phyloP scores from a whole-genome alignment of 1,140 invertebrate genomes.

The Temnothorax curvispinosus region DNA sequence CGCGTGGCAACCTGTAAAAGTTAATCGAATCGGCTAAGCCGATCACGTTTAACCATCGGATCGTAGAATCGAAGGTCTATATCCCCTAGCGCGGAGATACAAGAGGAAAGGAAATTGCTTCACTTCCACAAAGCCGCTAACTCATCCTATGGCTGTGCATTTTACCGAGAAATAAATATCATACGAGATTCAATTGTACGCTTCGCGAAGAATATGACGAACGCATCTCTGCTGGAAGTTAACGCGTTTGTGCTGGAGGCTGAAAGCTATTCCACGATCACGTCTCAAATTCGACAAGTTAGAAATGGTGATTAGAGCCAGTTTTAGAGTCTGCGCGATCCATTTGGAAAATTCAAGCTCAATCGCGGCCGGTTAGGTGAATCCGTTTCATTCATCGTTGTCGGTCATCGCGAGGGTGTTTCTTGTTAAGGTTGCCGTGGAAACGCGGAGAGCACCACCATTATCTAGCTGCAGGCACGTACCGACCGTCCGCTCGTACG shows the following conservation, averaged over 20 bases:
- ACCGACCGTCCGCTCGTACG: constrained; percentile 55
- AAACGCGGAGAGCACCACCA: constrained; percentile 81
- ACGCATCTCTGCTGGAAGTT: not conserved
- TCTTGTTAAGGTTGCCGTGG: constrained; percentile 84
- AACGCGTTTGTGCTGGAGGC: not conserved
- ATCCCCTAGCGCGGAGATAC: not conserved
- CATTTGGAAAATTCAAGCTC: not conserved
- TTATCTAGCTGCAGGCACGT: constrained; percentile 66
- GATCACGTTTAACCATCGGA: constrained; percentile 35
- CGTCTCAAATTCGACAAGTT: not conserved
- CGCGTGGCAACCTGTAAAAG: not conserved
- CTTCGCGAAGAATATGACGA: not conserved
- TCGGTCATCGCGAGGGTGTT: constrained; percentile 79
- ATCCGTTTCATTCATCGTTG: constrained; percentile 64
- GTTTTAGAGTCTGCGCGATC: not conserved
- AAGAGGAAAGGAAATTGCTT: constrained; percentile 63
- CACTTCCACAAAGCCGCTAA: not conserved
- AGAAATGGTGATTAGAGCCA: not conserved
- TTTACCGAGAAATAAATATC: not conserved
- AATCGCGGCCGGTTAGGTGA: not conserved
- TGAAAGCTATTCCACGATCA: not conserved
- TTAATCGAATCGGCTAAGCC: constrained; percentile 34
- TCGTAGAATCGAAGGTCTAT: constrained; percentile 53
- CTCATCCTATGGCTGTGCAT: too few species aligned
- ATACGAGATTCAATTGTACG: not conserved